These are phyloP conservation scores for Sylvilagus bachmani DNA, from an alignment of 2,113 vertebrate species.

Conservation along the genomic window DNA sequence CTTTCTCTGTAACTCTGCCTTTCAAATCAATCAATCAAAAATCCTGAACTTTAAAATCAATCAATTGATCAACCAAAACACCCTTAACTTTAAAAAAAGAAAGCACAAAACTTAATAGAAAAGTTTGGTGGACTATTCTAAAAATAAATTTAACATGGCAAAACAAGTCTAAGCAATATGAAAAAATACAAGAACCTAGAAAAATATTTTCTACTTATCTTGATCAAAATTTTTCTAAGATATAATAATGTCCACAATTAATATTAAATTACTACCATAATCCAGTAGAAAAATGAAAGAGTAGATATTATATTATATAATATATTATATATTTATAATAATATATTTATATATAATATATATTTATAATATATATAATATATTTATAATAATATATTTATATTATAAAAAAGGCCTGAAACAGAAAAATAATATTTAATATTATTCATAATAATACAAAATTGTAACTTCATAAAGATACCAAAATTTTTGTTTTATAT, in stretches of 20 bases:
- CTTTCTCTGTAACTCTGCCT: too few relatives aligned
- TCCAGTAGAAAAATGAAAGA: not conserved
- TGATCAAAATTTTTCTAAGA: constrained; percentile 23
- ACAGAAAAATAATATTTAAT: not conserved
- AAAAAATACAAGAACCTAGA: not conserved
- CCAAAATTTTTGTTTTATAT: not conserved
- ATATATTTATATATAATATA: too few relatives aligned
- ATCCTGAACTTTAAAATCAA: too few relatives aligned
- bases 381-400: too few relatives aligned
- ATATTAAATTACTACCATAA: not conserved
- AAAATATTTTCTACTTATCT: not conserved
- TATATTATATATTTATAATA: too few relatives aligned
- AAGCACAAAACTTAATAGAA: not conserved
- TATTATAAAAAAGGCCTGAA: not conserved
- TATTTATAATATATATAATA: too few relatives aligned
- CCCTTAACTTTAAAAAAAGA: too few relatives aligned
- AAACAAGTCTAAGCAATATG: not conserved
- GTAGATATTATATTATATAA: not conserved
- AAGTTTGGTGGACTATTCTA: not conserved
- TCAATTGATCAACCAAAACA: too few relatives aligned
- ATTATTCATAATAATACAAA: not conserved
- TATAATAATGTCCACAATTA: not conserved
- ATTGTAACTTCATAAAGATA: not conserved
- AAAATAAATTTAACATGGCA: not conserved
- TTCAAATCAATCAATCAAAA: too few relatives aligned